Evolutionary conservation across 2,113 vertebrate species (phyloP).

Genomic region (Glaucidium brasilianum): DNA sequence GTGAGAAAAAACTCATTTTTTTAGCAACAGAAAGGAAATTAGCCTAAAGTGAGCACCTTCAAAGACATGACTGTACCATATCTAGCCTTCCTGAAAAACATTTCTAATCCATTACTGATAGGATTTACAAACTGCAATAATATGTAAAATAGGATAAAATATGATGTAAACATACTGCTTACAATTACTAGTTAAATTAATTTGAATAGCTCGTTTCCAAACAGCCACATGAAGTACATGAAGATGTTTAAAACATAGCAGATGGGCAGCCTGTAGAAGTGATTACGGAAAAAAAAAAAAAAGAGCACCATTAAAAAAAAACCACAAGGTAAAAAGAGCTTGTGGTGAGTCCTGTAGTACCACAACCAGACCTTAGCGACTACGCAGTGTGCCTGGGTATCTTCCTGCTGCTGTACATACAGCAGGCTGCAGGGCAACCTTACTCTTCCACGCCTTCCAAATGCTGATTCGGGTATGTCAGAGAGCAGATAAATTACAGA

Average conservation of each 20-base stretch:
- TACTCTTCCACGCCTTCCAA: neutral
- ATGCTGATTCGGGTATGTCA: neutral
- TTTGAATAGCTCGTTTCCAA: neutral
- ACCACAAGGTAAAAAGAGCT: fast-evolving
- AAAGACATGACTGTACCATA: neutral
- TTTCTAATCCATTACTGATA: neutral
- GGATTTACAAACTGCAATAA: neutral
- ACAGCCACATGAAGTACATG: neutral
- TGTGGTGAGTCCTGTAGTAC: neutral
- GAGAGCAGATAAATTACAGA: neutral
- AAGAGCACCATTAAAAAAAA: neutral
- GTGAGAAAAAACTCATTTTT: neutral
- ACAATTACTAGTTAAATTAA: neutral
- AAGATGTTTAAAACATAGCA: neutral
- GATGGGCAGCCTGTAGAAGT: neutral
- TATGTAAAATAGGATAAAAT: neutral
- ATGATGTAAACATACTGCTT: neutral
- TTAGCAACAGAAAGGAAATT: neutral
- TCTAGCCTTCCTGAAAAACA: neutral
- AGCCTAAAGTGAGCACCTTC: neutral
- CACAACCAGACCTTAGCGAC: neutral
- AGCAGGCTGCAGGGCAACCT: neutral
- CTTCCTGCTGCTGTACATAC: neutral
- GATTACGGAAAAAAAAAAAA: neutral
- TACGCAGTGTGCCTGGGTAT: fast-evolving